Conservation (phyloP, 2,113 vertebrate genomes). For the Alethe diademata region DNA sequence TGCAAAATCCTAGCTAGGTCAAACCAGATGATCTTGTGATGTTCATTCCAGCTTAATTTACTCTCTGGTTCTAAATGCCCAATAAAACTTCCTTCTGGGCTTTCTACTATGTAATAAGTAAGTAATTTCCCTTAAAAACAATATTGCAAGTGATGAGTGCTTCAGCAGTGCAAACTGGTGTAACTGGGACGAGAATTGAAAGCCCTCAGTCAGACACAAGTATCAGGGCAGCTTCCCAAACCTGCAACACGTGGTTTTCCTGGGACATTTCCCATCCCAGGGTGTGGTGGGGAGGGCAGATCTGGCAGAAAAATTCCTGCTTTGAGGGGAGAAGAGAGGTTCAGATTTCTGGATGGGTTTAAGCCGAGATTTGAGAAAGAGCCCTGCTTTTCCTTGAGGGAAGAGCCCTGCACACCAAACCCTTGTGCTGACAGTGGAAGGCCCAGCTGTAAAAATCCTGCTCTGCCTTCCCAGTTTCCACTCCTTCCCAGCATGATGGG, state of each 20-base stretch:
- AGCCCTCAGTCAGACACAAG: not conserved
- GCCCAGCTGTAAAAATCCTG: not conserved
- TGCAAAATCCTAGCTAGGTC: not conserved
- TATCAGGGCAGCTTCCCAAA: not conserved
- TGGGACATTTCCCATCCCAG: not conserved
- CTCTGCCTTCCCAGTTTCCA: not conserved
- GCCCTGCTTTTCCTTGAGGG: not conserved
- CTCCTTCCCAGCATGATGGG: rapidly evolving
- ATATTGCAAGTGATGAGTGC: rapidly evolving
- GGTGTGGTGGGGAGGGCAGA: not conserved
- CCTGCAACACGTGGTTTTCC: not conserved
- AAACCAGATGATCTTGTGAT: not conserved
- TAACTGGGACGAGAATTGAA: not conserved
- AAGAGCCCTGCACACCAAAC: not conserved
- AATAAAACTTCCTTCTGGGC: not conserved
- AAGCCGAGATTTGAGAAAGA: not conserved
- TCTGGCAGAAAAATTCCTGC: not conserved
- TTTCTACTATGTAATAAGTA: not conserved
- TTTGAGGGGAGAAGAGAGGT: not conserved
- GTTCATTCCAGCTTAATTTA: not conserved
- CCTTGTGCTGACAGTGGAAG: not conserved
- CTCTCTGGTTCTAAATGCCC: not conserved
- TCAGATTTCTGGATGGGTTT: not conserved
- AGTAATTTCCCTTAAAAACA: not conserved
- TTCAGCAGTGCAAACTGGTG: not conserved